These are phyloP conservation scores for Eulithis testata DNA, from an alignment of 2,888 invertebrate species.

Conservation along the genomic window DNA sequence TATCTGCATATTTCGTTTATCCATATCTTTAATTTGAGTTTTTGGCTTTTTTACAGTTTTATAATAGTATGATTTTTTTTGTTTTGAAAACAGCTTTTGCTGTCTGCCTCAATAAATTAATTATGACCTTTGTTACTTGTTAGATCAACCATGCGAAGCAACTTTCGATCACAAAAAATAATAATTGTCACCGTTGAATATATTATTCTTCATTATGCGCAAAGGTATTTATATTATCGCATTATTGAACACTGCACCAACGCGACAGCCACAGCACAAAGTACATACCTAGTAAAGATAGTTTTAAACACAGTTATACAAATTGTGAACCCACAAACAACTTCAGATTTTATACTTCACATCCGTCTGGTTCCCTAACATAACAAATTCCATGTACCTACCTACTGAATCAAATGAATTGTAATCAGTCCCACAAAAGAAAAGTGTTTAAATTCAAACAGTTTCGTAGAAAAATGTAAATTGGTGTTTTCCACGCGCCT, in stretches of 20 bases:
- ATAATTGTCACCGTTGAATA: constrained; percentile 4
- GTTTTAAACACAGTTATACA: no score
- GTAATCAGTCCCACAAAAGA: constrained; percentile 62
- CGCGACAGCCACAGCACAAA: background rate
- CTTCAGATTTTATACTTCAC: constrained; percentile 22
- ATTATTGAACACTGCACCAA: background rate
- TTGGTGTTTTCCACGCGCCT: constrained; percentile 58
- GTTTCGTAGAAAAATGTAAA: constrained; percentile 75
- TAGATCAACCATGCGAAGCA: constrained; percentile 13
- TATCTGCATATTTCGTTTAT: no score
- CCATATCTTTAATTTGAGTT: no score
- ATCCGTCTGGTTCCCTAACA: constrained; percentile 32
- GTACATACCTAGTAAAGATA: constrained; percentile 2
- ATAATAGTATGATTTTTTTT: no score
- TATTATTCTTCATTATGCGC: background rate
- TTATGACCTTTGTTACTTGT: constrained; percentile 12
- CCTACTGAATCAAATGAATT: constrained; percentile 55
- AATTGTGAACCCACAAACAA: background rate
- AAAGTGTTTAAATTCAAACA: constrained; percentile 61
- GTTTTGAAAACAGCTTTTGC: constrained; percentile 15
- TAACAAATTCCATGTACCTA: constrained; percentile 34
- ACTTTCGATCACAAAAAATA: constrained; percentile 8
- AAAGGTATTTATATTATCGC: background rate
- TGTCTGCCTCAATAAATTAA: constrained; percentile 20
- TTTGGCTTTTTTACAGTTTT: no score